Percentiles rank a stretch among this genome's conserved stretches.
phyloP scores from a whole-genome alignment of 2,797 vertebrate species.

The Novumbra hubbsi region DNA sequence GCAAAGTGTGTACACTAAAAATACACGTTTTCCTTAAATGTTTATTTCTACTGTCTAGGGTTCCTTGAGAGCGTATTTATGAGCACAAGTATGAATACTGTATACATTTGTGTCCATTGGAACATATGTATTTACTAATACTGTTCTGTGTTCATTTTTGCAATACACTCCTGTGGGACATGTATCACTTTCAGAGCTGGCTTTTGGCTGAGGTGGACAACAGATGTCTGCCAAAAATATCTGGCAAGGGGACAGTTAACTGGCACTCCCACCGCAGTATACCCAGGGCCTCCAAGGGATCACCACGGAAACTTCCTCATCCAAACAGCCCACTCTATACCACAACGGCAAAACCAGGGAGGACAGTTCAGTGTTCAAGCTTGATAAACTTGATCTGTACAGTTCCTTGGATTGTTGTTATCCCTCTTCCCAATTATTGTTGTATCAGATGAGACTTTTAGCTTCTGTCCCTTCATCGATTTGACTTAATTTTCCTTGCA shows the following conservation, averaged over 20 bases:
- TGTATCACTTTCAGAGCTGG: conserved; percentile 5
- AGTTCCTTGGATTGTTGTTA: conserved; percentile 2
- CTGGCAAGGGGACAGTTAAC: conserved; percentile 18
- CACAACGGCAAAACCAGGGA: background rate
- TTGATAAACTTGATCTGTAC: background rate
- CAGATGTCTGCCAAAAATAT: conserved; percentile 10
- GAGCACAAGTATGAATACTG: background rate
- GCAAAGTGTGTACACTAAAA: background rate
- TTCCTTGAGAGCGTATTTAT: background rate
- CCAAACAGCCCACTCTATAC: background rate
- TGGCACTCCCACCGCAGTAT: conserved; percentile 20
- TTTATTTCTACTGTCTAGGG: no score
- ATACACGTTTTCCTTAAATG: background rate
- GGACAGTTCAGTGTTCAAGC: background rate
- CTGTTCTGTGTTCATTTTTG: background rate
- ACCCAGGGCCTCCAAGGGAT: conserved; percentile 11
- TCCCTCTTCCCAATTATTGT: background rate
- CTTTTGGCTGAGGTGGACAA: conserved; percentile 9
- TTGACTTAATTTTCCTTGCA: background rate
- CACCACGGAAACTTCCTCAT: conserved; percentile 8
- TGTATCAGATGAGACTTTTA: background rate
- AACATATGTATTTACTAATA: background rate
- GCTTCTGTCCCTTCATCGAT: background rate
- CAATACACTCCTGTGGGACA: background rate
- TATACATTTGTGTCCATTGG: background rate